phyloP scores from a whole-genome alignment of 2,797 vertebrate genomes.

The Pangasius mekongensis region DNA sequence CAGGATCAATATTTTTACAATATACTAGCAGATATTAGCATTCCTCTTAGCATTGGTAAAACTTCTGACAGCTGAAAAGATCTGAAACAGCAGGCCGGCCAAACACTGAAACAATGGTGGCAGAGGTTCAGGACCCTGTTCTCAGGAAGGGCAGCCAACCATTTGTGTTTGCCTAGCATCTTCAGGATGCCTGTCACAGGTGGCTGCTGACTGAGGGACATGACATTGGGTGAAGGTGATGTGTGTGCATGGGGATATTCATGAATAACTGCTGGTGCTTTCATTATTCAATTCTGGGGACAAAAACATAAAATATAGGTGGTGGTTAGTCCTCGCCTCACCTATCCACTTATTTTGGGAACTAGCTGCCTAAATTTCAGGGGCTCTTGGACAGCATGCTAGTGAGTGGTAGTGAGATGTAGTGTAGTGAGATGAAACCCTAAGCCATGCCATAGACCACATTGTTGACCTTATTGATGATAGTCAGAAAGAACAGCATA shows the following conservation, averaged over 20 bases:
- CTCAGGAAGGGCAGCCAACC: not conserved
- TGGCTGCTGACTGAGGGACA: not conserved
- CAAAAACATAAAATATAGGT: not conserved
- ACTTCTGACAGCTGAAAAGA: not conserved
- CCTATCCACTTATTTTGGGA: not conserved
- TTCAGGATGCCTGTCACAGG: not conserved
- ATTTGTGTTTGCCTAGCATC: not conserved
- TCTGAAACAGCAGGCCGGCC: not conserved
- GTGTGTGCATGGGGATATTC: not conserved
- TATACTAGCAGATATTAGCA: not conserved
- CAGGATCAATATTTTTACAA: not conserved
- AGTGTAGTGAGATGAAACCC: not conserved
- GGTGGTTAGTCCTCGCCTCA: not conserved
- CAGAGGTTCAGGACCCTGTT: not conserved
- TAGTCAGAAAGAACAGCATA: not conserved
- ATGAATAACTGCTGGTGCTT: not conserved
- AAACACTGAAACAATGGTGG: not conserved
- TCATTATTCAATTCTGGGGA: not conserved
- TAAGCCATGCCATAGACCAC: not conserved
- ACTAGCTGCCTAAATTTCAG: not conserved
- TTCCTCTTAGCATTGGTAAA: not conserved
- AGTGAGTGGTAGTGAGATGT: not conserved
- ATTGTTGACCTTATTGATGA: not conserved
- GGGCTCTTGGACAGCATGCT: not conserved
- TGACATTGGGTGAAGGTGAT: not conserved